Evolutionary conservation across 2,888 invertebrate genomes (phyloP).

Genomic region (Melolontha melolontha): DNA sequence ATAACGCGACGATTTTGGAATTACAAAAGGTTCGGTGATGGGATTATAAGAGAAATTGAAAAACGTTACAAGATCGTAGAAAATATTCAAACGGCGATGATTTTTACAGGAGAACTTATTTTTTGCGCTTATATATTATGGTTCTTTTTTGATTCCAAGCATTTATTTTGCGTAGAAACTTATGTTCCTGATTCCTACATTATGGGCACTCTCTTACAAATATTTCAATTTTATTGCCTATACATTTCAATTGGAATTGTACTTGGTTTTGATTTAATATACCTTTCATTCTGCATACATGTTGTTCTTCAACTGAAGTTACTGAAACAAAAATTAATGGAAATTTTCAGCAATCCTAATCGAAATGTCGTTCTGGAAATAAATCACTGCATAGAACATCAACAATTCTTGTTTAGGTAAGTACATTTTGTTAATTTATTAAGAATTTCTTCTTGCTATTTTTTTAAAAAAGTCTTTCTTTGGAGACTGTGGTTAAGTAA

Average conservation of each 20-base stretch:
- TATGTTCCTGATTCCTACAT: background rate
- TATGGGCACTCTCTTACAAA: background rate
- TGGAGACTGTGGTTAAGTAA: too few species aligned
- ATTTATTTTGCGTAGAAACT: background rate
- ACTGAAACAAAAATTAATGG: constrained; percentile 8
- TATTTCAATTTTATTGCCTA: background rate
- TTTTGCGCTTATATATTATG: too few species aligned
- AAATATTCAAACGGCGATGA: too few species aligned
- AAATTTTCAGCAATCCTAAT: background rate
- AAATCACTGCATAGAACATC: background rate
- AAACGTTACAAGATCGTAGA: too few species aligned
- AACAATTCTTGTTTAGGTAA: constrained; percentile 8
- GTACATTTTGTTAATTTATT: too few species aligned
- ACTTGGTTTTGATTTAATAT: background rate
- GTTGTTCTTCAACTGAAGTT: background rate
- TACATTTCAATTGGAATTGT: background rate
- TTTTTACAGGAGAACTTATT: too few species aligned
- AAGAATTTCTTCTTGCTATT: too few species aligned
- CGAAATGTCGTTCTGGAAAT: background rate
- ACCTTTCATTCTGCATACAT: constrained; percentile 1
- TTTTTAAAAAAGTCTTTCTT: too few species aligned
- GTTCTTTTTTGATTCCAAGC: too few species aligned
- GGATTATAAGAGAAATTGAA: too few species aligned
- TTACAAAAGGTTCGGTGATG: too few species aligned
- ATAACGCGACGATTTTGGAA: background rate